These are phyloP conservation scores for Neotoma lepida DNA, from an alignment of 2,113 vertebrate species.

Conservation along the genomic window DNA sequence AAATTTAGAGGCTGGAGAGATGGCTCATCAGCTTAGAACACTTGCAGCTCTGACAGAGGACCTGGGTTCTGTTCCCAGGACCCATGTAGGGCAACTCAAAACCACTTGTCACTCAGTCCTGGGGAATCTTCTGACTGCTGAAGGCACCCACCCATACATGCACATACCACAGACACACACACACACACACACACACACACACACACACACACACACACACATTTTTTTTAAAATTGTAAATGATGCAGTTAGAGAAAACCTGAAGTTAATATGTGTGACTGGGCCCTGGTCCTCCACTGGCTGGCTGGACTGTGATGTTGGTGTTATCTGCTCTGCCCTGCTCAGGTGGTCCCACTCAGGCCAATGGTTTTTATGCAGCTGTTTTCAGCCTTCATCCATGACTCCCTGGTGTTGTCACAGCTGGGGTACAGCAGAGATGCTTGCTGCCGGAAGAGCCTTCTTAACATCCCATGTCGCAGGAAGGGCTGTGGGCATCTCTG, in stretches of 20 bases:
- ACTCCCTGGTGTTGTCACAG: neutral
- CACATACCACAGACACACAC: neutral
- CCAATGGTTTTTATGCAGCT: neutral
- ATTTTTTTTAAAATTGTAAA: neutral
- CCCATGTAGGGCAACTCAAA: neutral
- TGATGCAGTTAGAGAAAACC: neutral
- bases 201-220: neutral
- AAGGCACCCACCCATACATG: neutral
- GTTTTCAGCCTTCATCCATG: neutral
- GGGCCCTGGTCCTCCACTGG: neutral
- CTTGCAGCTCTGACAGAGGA: neutral
- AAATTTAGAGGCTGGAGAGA: neutral
- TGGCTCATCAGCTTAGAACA: neutral
- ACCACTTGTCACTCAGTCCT: neutral
- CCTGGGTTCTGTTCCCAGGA: neutral
- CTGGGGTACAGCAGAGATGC: neutral
- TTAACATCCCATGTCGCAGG: neutral
- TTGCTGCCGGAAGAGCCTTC: neutral
- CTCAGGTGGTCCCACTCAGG: fast-evolving
- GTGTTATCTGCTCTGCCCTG: neutral
- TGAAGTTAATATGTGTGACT: too few relatives aligned
- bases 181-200: neutral
- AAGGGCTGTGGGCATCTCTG: neutral
- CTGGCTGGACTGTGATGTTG: fast-evolving
- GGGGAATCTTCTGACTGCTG: neutral